These are phyloP conservation scores for Mesocricetus auratus DNA, from an alignment of 2,113 vertebrate species.

Conservation along the genomic window DNA sequence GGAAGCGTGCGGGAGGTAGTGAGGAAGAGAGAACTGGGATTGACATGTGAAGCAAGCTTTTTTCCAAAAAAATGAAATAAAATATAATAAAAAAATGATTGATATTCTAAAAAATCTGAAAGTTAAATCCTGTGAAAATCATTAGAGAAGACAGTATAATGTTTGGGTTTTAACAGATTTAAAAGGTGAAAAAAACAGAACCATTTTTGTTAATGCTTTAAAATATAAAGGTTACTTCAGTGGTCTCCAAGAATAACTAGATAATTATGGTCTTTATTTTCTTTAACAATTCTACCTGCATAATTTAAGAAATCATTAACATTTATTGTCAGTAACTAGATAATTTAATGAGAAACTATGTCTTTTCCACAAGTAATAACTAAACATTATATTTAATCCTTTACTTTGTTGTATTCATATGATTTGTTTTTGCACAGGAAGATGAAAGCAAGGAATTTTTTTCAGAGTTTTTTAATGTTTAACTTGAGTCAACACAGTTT, in stretches of 20 bases:
- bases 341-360: not conserved
- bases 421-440: slow-evolving; percentile 9
- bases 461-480: slow-evolving; percentile 36
- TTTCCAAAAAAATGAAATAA: too few relatives aligned
- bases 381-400: not conserved
- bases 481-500: slow-evolving; percentile 51
- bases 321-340: not conserved
- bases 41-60: too few relatives aligned
- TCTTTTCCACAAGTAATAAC: not conserved
- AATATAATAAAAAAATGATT: too few relatives aligned
- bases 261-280: not conserved
- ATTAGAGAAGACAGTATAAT: not conserved
- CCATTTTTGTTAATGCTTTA: not conserved
- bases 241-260: not conserved
- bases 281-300: not conserved
- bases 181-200: not conserved
- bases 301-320: not conserved
- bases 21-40: too few relatives aligned
- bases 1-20: too few relatives aligned
- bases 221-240: not conserved
- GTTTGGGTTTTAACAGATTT: too few relatives aligned
- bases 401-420: not conserved
- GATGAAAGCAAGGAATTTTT: not conserved
- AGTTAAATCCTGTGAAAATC: not conserved
- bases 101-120: not conserved